Conservation (phyloP, 2,797 vertebrate species). For the Phalloptychus januarius region DNA sequence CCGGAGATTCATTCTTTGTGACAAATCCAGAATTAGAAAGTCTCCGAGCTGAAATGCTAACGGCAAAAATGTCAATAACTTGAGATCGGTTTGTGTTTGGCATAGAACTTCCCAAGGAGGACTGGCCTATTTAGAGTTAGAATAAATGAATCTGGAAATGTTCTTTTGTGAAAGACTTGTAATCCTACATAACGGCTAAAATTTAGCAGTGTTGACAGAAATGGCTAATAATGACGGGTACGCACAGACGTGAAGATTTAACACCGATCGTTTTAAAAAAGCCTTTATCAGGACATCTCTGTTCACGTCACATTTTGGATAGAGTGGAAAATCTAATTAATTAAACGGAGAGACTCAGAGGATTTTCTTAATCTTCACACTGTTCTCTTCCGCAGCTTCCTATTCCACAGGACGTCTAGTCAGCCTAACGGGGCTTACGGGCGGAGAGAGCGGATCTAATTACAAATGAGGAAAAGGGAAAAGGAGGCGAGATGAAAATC, state of each 20-base stretch:
- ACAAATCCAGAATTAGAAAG: conserved; percentile 2
- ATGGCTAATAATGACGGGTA: neutral
- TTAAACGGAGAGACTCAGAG: neutral
- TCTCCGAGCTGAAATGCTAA: neutral
- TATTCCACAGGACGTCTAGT: neutral
- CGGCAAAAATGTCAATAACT: neutral
- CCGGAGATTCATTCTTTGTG: neutral
- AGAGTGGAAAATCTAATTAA: neutral
- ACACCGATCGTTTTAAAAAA: neutral
- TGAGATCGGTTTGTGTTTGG: neutral
- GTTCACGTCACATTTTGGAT: neutral
- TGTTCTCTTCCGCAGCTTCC: neutral
- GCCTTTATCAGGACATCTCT: neutral
- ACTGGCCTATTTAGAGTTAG: neutral
- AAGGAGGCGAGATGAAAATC: neutral
- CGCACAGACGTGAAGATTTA: neutral
- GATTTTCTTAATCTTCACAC: neutral
- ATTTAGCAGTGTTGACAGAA: neutral
- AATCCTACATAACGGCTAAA: neutral
- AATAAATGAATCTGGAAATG: too few species aligned
- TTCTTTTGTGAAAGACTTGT: too few species aligned
- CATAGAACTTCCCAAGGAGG: neutral
- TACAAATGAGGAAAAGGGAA: neutral
- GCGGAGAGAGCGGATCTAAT: neutral
- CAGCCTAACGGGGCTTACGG: neutral